phyloP scores from a whole-genome alignment of 2,888 invertebrate genomes.

The Hirudinaria manillensis region DNA sequence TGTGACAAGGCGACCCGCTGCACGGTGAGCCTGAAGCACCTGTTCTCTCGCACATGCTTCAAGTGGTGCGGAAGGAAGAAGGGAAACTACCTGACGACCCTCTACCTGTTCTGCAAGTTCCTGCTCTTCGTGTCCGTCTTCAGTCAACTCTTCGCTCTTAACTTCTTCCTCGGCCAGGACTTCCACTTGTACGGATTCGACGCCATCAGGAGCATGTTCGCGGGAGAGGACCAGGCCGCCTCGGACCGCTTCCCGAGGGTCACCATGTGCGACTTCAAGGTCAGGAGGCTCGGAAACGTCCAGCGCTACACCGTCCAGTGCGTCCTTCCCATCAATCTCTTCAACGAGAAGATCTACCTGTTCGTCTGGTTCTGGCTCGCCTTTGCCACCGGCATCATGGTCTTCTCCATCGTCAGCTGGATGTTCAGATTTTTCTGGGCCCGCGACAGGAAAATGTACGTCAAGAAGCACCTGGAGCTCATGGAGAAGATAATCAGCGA shows the following conservation, averaged over 20 bases:
- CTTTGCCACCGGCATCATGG: constrained; percentile 53
- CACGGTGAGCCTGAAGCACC: constrained; percentile 50
- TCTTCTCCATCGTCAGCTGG: constrained; percentile 55
- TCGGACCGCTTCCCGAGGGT: constrained; percentile 52
- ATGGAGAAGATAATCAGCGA: constrained; percentile 37
- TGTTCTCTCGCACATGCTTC: constrained; percentile 51
- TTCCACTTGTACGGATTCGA: constrained; percentile 52
- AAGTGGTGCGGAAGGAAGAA: constrained; percentile 51
- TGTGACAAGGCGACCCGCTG: constrained; percentile 45
- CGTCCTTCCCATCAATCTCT: constrained; percentile 49
- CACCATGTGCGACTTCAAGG: constrained; percentile 54
- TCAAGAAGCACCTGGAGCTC: constrained; percentile 40
- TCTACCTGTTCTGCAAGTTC: constrained; percentile 56
- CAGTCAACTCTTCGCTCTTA: constrained; percentile 46
- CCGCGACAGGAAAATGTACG: constrained; percentile 38
- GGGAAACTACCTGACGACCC: constrained; percentile 56
- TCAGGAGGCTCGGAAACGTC: constrained; percentile 49
- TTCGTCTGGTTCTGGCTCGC: constrained; percentile 59
- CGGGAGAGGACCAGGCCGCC: constrained; percentile 51
- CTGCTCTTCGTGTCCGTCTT: constrained; percentile 49
- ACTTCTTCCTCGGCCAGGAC: constrained; percentile 39
- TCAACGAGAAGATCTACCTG: constrained; percentile 52
- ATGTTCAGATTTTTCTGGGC: constrained; percentile 40
- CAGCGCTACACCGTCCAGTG: constrained; percentile 56
- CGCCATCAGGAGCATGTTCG: constrained; percentile 55